Conservation (phyloP, 1,140 invertebrate species). For the Hylaeus anthracinus region DNA sequence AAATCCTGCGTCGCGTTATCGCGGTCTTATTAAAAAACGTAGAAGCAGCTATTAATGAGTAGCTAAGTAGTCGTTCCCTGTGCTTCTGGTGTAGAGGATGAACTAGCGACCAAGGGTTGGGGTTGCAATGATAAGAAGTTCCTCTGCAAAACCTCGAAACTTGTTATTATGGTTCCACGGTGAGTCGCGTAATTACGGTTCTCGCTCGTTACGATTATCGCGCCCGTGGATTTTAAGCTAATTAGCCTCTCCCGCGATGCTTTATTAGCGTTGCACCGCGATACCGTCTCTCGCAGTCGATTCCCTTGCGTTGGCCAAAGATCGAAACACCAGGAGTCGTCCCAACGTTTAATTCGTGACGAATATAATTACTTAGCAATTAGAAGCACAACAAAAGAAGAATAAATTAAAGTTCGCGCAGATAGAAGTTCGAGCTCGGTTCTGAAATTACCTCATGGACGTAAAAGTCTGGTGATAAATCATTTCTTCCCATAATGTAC, state of each 20-base stretch:
- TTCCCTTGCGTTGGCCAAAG: neutral
- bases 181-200: conserved; percentile 34
- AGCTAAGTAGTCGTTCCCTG: neutral
- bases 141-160: conserved; percentile 12
- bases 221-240: conserved; percentile 2
- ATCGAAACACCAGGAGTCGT: neutral
- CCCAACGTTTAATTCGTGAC: neutral
- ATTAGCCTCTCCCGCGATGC: conserved; percentile 30
- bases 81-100: neutral
- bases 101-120: neutral
- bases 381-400: no score
- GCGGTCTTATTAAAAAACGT: no score
- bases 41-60: neutral
- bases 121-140: conserved; percentile 32
- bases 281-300: conserved; percentile 11
- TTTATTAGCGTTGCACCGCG: neutral
- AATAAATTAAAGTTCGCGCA: no score
- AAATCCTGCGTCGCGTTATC: neutral
- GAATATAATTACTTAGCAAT: neutral
- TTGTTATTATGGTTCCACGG: conserved; percentile 39
- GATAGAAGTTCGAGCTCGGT: no score
- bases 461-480: no score
- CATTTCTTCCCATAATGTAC: no score
- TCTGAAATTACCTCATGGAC: no score
- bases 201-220: conserved; percentile 24